Base-by-base conservation (phyloP, 2,888 invertebrate species). In the Ptilodon capucinus region DNA sequence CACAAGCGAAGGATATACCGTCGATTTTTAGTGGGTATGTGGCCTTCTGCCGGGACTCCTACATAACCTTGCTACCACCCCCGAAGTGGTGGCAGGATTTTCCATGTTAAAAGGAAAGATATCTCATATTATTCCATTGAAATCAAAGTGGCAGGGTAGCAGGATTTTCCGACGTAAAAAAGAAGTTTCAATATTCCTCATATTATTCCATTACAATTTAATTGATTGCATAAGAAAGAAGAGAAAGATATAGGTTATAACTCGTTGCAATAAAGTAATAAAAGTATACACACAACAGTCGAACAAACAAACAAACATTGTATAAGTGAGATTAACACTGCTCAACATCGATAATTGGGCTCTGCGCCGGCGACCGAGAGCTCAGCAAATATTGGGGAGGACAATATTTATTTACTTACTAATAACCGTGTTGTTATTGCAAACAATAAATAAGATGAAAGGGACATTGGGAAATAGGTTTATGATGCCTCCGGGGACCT, bases 351-450 rank as follows among this genome's bases (percentile, higher is more conserved):
- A 81, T 89, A 88, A 90, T 88, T 87, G 86, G 80, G 64, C 76
- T 46, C 66, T 48, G 67, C 76, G 83, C 84, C 86, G 81, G 68
- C 58, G 67, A 58, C 60, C 68, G 74, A 90, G 90, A 77, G 86
- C 71, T 73, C 50, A 11, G 57, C 83, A 90, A 88, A 90, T 63
- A 90, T 58, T 60, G 63, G 72, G 88, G 36, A 18, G 86, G 86
- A 83, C 84, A 80, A 81, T 86, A 86, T 88, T 85, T 89, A 86
- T 88, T 87, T 89, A 86, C 84, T 87, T 86, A 82, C 87, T 91
- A 91, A 89, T 90, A 88, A 87, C 84, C 68, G 72, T 77, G 75
- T 76, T 68, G 65, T 68, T 66, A 75, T 69, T 55, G 77, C 84
- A 85, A 88, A 88, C 81, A 89, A 84, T 87, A 87, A 88, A 85